These are phyloP conservation scores for Oscheius myriophilus DNA, from an alignment of 2,888 invertebrate species.

Conservation along the genomic window DNA sequence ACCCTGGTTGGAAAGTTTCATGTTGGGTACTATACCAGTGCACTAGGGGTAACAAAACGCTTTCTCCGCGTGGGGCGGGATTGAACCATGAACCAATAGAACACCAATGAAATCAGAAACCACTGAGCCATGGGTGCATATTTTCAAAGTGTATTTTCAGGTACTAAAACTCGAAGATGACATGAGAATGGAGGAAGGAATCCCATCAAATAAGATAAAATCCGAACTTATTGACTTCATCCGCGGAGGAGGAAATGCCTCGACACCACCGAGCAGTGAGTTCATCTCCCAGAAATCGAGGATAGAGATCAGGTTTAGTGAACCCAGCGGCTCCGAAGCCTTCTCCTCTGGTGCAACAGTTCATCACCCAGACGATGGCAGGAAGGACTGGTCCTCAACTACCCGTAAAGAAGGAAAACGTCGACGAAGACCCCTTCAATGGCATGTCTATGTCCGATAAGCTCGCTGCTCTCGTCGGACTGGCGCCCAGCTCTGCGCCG, in stretches of 20 bases:
- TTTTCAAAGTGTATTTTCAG: constrained; percentile 25
- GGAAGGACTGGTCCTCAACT: constrained; percentile 3
- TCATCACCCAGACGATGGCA: constrained; percentile 49
- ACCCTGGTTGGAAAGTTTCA: no score
- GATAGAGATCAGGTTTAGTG: not conserved
- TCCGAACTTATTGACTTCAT: constrained; percentile 60
- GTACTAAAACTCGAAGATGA: constrained; percentile 58
- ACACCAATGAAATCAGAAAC: no score
- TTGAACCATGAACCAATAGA: no score
- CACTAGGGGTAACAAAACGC: no score
- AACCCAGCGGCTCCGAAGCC: constrained; percentile 38
- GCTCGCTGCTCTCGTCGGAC: constrained; percentile 59
- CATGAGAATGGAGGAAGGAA: constrained; percentile 59
- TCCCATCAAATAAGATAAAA: constrained; percentile 58
- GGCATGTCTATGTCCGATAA: constrained; percentile 51
- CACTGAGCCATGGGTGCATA: not conserved
- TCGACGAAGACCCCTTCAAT: constrained; percentile 48
- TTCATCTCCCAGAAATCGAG: not conserved
- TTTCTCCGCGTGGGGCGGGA: no score
- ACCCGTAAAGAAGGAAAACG: constrained; percentile 40
- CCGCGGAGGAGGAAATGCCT: constrained; percentile 58
- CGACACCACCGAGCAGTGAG: constrained; percentile 38
- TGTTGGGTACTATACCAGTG: no score
- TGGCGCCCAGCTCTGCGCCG: constrained; percentile 24
- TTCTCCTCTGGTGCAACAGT: constrained; percentile 56